Conservation (phyloP, 2,888 invertebrate genomes). For the Mythimna ferrago region DNA sequence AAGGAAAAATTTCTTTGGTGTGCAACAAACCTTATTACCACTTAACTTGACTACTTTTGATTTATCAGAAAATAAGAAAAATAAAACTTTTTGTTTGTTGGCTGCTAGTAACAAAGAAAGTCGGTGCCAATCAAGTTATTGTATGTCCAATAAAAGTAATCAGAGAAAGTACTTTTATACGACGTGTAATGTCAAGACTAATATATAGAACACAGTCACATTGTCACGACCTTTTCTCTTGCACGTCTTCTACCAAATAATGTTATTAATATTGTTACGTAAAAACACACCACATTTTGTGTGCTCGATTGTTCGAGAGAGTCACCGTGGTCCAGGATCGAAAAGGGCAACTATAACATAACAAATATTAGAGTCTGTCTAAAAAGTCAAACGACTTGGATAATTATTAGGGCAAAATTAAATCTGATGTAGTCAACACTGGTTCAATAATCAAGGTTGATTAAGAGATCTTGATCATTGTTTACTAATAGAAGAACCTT, state of each 20-base stretch:
- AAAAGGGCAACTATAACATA: too few species aligned
- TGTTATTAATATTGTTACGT: not conserved
- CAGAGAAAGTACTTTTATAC: constrained; percentile 58
- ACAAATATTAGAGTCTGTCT: too few species aligned
- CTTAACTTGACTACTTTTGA: constrained; percentile 44
- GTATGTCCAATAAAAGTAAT: constrained; percentile 57
- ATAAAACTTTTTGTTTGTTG: constrained; percentile 13
- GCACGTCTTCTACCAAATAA: constrained; percentile 12
- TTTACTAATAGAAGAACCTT: too few species aligned
- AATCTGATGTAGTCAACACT: too few species aligned
- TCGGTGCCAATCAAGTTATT: constrained; percentile 63
- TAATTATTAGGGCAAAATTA: too few species aligned
- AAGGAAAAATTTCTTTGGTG: not conserved
- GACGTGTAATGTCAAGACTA: constrained; percentile 41
- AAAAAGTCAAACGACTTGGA: too few species aligned
- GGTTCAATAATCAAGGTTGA: too few species aligned
- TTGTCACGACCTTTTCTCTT: constrained; percentile 15
- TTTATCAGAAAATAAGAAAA: constrained; percentile 53
- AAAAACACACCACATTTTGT: not conserved
- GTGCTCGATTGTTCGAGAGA: too few species aligned
- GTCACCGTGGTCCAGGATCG: too few species aligned
- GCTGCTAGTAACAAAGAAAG: constrained; percentile 50
- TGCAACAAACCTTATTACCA: constrained; percentile 10
- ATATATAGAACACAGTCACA: constrained; percentile 22
- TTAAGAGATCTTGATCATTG: too few species aligned